A percentile compares a stretch with the other conserved stretches of the same genome.
Conservation (phyloP, 2,888 invertebrate genomes). For the Euplagia quadripunctaria region DNA sequence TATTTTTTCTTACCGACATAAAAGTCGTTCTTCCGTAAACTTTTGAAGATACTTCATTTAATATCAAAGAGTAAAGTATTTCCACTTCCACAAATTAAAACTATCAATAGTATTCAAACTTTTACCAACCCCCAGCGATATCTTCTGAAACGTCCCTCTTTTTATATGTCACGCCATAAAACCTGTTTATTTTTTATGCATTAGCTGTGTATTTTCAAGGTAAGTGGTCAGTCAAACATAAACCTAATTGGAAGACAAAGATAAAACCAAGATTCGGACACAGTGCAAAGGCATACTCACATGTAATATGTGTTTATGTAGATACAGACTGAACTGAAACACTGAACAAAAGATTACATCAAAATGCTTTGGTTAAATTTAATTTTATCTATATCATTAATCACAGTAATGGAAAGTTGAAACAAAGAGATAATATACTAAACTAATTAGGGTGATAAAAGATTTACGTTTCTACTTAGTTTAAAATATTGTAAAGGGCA, state of each 20-base stretch:
- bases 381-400: conserved; percentile 35
- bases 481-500: conserved; percentile 65
- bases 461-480: conserved; percentile 54
- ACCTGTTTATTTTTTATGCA: not conserved
- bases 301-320: conserved; percentile 1
- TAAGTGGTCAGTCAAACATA: not conserved
- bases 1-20: too few relatives aligned
- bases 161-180: too few relatives aligned
- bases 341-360: too few relatives aligned
- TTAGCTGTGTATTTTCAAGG: not conserved
- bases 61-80: too few relatives aligned
- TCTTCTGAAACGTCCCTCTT: too few relatives aligned
- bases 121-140: too few relatives aligned
- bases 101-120: too few relatives aligned
- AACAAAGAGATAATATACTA: conserved; percentile 45
- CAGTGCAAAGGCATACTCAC: not conserved
- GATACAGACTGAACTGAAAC: conserved; percentile 2
- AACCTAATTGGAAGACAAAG: not conserved
- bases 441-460: conserved; percentile 51
- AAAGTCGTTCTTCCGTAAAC: too few relatives aligned
- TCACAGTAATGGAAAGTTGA: conserved; percentile 38
- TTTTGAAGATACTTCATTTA: too few relatives aligned
- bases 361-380: too few relatives aligned
- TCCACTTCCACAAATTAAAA: too few relatives aligned
- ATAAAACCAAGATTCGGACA: not conserved